Evolutionary conservation across 2,113 vertebrate genomes (phyloP), one percentile per base, ranked within the genome.

Genomic region (Bettongia penicillata): DNA sequence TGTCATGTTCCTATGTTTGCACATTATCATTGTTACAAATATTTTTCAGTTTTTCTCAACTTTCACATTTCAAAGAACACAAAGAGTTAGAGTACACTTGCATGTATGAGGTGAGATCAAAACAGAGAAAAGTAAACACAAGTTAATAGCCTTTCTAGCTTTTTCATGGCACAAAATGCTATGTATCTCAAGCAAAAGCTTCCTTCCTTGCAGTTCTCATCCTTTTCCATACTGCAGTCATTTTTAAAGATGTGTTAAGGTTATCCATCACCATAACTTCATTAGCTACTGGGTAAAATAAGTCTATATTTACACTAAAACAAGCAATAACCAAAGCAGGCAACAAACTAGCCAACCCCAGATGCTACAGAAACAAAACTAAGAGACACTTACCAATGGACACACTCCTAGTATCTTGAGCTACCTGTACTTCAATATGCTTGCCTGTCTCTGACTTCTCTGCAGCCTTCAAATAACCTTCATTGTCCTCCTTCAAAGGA

Each of bases 391-490:
- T 98, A 99, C 99, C 99, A 97, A 98, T 98, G 90, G 99, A 98
- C 68, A 99, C 98, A 50, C 98, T 99, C 96, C 99, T 99, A 96
- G 99, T 99, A 94, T 99, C 99, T 19, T 99, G 99, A 92, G 98
- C 99, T 93, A 98, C 99, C 96, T 99, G 99, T 0, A 98, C 98
- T 96, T 99, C 98, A 52, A 98, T 99, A 93, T 99, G 99, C 97
- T 99, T 99, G 97, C 97, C 99, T 97, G 98, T 96, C 49, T 99
- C 99, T 49, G 98, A 97, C 25, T 98, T 98, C 77, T 99, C 99
- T 84, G 99, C 48, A 95, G 98, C 99, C 96, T 98, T 99, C 24
- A 98, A 97, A 96, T 99, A 96, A 8, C 98, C 98, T 91, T 99
- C 99, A 11, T 94, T 98, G 77, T 98, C 97, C 31, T 98, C 98